Percentiles rank a stretch among this genome's conserved stretches.
These are phyloP conservation scores for Otus sunia DNA, from an alignment of 2,113 vertebrate species.

Conservation along the genomic window DNA sequence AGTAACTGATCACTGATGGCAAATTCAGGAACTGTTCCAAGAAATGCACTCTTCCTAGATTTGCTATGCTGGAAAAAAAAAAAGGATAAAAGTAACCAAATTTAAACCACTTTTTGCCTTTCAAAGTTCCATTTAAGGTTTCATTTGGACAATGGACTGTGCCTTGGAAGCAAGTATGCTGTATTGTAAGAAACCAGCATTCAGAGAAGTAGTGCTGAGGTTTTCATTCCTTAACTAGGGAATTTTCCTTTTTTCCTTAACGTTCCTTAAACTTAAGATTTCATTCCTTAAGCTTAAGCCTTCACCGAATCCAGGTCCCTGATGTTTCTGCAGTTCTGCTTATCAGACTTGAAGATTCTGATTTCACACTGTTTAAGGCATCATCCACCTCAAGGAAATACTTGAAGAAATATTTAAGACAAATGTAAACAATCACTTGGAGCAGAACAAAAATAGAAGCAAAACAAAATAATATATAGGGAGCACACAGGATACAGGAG, in stretches of 20 bases:
- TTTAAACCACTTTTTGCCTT: not conserved
- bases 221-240: not conserved
- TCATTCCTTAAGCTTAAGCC: not conserved
- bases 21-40: not conserved
- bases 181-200: not conserved
- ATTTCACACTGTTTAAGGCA: not conserved
- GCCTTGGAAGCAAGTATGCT: not conserved
- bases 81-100: not conserved
- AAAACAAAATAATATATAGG: not conserved
- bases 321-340: not conserved
- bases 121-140: not conserved
- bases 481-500: not conserved
- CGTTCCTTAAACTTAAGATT: not conserved
- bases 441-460: not conserved
- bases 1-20: not conserved
- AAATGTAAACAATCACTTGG: not conserved
- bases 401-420: not conserved
- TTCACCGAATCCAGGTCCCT: not conserved
- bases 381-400: not conserved
- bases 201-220: not conserved
- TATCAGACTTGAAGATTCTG: not conserved
- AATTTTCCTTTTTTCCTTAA: not conserved
- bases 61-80: not conserved
- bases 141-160: not conserved
- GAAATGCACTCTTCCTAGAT: not conserved